Conservation (phyloP, 1,140 invertebrate genomes). For the Oryctes rhinoceros region DNA sequence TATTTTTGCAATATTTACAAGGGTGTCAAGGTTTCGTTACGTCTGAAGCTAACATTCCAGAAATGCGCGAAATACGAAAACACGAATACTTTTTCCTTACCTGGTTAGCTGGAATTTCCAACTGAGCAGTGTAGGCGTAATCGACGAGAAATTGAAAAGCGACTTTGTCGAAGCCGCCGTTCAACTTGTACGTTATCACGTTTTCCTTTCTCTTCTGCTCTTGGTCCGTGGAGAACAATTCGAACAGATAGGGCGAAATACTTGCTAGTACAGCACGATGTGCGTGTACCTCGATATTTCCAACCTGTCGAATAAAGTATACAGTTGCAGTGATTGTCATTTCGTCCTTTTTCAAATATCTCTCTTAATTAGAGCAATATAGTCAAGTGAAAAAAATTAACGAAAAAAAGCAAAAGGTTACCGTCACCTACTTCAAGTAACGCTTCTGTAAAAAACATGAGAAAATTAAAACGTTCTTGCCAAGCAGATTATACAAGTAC, state of each 20-base stretch:
- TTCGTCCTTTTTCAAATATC: conserved; percentile 40
- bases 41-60: not conserved
- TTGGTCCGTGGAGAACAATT: conserved; percentile 74
- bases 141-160: conserved; percentile 79
- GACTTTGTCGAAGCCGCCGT: conserved; percentile 72
- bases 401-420: conserved; percentile 52
- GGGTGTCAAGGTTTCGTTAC: not conserved
- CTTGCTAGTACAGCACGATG: conserved; percentile 81
- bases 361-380: conserved; percentile 26
- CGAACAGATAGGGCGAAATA: conserved; percentile 79
- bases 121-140: conserved; percentile 78
- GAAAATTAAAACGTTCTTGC: conserved; percentile 58
- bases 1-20: not conserved
- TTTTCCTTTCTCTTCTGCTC: conserved; percentile 61
- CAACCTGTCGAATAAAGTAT: conserved; percentile 63
- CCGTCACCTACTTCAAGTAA: conserved; percentile 55
- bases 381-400: not conserved
- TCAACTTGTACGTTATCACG: conserved; percentile 71
- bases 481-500: not conserved
- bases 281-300: conserved; percentile 76
- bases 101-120: conserved; percentile 61
- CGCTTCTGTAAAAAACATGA: conserved; percentile 57
- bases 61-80: too few species aligned
- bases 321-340: conserved; percentile 9
- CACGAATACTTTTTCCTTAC: conserved; percentile 49